Conservation (phyloP, 2,797 vertebrate genomes). For the Thamnophis elegans region DNA sequence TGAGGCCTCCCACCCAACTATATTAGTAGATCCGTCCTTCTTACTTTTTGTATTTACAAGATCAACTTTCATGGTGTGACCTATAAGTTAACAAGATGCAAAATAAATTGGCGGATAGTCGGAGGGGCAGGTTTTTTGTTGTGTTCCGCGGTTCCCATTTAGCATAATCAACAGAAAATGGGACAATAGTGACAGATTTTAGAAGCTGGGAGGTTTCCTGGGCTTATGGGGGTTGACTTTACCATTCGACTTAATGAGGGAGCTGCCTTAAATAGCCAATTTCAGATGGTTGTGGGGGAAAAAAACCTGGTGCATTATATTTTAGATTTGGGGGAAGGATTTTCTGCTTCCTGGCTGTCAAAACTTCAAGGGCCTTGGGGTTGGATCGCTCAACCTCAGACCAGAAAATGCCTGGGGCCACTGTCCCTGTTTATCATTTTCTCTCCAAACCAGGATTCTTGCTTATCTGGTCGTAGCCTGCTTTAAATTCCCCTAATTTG, state of each 20-base stretch:
- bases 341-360: background rate
- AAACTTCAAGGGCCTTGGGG: background rate
- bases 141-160: background rate
- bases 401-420: background rate
- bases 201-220: background rate
- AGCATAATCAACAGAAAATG: background rate
- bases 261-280: background rate
- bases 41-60: background rate
- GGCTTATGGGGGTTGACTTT: background rate
- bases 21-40: background rate
- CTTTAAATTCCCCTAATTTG: background rate
- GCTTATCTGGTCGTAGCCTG: accelerated
- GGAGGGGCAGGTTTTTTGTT: background rate
- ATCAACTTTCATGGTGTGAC: background rate
- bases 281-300: background rate
- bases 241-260: background rate
- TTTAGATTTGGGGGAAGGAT: background rate
- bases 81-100: background rate
- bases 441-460: background rate
- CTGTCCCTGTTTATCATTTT: background rate
- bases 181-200: background rate
- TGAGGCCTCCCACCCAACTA: background rate
- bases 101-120: background rate
- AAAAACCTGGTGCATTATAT: background rate
- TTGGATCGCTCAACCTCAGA: background rate